These are phyloP conservation scores for Chrysodeixis includens DNA, from an alignment of 2,888 invertebrate genomes.

Conservation along the genomic window DNA sequence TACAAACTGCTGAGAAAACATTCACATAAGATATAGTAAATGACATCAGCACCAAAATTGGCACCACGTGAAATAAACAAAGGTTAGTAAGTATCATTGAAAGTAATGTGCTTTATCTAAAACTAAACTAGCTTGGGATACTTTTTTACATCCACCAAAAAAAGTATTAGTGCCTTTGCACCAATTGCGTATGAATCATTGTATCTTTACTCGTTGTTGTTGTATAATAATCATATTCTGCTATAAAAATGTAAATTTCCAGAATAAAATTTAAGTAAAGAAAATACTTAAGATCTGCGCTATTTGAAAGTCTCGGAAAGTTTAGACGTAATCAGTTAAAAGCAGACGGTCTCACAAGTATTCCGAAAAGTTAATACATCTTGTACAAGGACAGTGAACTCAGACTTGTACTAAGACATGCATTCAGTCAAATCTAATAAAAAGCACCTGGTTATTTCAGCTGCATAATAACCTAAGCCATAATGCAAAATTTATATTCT, in stretches of 20 bases:
- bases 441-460: background rate
- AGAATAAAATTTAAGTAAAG: background rate
- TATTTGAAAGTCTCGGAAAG: background rate
- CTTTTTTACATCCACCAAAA: background rate
- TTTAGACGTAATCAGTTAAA: conserved; percentile 1
- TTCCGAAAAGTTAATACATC: background rate
- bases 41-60: background rate
- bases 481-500: background rate
- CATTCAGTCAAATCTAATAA: background rate
- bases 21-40: background rate
- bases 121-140: background rate
- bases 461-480: background rate
- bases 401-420: background rate
- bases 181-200: background rate
- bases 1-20: background rate
- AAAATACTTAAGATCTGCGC: background rate
- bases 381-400: conserved; percentile 1
- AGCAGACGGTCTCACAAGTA: conserved; percentile 2
- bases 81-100: background rate
- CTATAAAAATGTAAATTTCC: background rate
- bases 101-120: background rate
- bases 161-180: background rate
- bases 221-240: background rate
- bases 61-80: background rate
- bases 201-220: too few relatives aligned